Conservation (phyloP, 2,113 vertebrate species). For the Oncorhynchus tshawytscha region DNA sequence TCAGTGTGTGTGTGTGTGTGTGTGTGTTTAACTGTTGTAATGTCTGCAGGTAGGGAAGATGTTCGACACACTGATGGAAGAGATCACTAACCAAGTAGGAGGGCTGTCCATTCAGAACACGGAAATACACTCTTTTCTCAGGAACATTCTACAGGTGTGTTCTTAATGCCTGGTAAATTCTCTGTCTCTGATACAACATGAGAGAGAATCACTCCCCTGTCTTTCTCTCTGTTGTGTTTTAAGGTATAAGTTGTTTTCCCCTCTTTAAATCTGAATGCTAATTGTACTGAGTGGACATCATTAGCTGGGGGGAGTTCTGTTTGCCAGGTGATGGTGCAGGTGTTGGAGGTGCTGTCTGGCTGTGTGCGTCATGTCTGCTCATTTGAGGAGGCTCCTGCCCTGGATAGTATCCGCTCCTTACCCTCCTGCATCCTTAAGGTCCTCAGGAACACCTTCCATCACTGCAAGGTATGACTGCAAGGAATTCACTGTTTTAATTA, state of each 20-base stretch:
- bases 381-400: constrained; percentile 65
- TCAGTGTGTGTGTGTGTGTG: not conserved
- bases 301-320: not conserved
- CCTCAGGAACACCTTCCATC: constrained; percentile 82
- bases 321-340: constrained; percentile 78
- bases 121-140: constrained; percentile 75
- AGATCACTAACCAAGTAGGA: constrained; percentile 79
- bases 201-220: no score
- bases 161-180: not conserved
- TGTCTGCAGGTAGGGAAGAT: constrained; percentile 76
- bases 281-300: not conserved
- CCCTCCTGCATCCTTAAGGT: constrained; percentile 81
- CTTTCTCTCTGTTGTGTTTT: not conserved
- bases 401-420: constrained; percentile 80
- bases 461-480: constrained; percentile 83
- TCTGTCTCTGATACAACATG: no score
- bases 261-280: not conserved
- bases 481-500: not conserved
- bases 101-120: constrained; percentile 83
- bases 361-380: constrained; percentile 80
- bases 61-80: constrained; percentile 83
- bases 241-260: not conserved
- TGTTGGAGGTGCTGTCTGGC: constrained; percentile 76
- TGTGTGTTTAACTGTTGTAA: constrained; percentile 1
- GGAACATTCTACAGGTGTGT: constrained; percentile 80